These are phyloP conservation scores for Monodelphis domestica DNA, from an alignment of 2,797 vertebrate species.

Conservation along the genomic window DNA sequence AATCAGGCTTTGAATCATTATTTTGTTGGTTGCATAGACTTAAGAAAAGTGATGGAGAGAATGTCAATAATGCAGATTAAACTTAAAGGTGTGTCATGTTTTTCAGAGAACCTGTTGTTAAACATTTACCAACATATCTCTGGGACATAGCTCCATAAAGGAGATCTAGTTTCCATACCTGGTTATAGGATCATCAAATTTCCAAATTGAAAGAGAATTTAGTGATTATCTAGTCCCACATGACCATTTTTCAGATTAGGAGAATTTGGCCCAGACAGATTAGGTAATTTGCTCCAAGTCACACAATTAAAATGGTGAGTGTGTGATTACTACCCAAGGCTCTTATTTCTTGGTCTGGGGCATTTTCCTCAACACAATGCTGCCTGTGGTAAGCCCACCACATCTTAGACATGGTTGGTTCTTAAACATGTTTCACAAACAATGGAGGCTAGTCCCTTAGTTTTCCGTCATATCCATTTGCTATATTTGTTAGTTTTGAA, in stretches of 20 bases:
- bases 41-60: background rate
- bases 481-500: background rate
- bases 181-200: background rate
- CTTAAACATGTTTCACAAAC: slow-evolving; percentile 16
- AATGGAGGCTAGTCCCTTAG: background rate
- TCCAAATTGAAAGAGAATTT: background rate
- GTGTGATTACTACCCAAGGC: background rate
- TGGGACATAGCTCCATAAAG: background rate
- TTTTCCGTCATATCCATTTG: slow-evolving; percentile 12
- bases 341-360: background rate
- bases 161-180: background rate
- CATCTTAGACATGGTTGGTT: background rate
- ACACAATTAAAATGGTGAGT: background rate
- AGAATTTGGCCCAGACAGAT: background rate
- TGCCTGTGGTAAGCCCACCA: slow-evolving; percentile 12
- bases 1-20: background rate
- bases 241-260: background rate
- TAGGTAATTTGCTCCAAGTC: background rate
- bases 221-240: background rate
- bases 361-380: background rate
- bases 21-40: background rate
- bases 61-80: background rate
- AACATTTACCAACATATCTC: background rate
- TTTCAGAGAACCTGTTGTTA: background rate
- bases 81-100: background rate